phyloP scores from a whole-genome alignment of 2,113 vertebrate genomes.

The Motacilla alba region DNA sequence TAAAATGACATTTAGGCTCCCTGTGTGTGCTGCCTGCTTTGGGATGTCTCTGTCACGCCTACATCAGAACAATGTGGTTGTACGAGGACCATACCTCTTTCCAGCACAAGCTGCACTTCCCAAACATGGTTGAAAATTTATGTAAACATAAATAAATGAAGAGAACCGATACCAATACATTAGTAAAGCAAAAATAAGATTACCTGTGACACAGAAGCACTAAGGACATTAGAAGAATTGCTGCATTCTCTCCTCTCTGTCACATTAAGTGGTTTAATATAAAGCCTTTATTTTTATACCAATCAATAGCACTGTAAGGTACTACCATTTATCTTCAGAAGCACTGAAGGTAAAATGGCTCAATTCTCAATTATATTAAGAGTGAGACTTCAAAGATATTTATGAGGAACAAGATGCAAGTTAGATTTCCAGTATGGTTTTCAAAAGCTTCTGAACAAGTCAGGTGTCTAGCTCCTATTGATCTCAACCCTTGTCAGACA shows the following conservation, averaged over 20 bases:
- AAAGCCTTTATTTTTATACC: constrained; percentile 62
- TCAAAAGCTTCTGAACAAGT: constrained; percentile 28
- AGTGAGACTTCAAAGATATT: constrained; percentile 33
- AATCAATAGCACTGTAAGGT: constrained; percentile 53
- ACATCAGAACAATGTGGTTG: neutral
- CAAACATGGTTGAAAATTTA: constrained; percentile 7
- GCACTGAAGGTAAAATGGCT: neutral
- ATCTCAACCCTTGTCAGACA: neutral
- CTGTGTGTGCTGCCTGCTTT: neutral
- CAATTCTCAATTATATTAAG: constrained; percentile 34
- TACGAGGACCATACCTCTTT: neutral
- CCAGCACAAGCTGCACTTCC: neutral
- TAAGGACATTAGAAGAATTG: constrained; percentile 21
- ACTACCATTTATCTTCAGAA: constrained; percentile 44
- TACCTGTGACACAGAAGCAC: constrained; percentile 13
- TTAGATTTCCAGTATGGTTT: constrained; percentile 33
- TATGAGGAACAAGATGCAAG: constrained; percentile 16
- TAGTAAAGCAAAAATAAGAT: constrained; percentile 40
- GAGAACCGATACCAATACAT: constrained; percentile 1
- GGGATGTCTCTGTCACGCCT: neutral
- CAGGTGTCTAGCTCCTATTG: neutral
- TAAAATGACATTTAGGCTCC: neutral
- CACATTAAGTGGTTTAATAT: constrained; percentile 60
- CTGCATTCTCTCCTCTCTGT: constrained; percentile 19
- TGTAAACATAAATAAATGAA: constrained; percentile 44